Conservation (phyloP, 2,888 invertebrate genomes). For the Glyphotaelius pellucidus region DNA sequence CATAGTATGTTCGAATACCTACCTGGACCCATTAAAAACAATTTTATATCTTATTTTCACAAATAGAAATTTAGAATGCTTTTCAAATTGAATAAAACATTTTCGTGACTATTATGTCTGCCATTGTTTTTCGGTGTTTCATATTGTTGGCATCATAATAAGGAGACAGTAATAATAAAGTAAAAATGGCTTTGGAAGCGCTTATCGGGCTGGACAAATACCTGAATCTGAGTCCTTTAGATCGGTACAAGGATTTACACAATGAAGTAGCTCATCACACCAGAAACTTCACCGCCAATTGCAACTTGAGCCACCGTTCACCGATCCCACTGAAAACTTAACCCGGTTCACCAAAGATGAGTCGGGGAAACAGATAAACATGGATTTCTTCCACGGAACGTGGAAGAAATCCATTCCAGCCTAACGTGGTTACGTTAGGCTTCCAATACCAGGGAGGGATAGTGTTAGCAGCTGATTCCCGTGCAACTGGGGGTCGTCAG, state of each 20-base stretch:
- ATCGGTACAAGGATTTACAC: conserved; percentile 76
- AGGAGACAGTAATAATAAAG: too few species aligned
- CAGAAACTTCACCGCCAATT: conserved; percentile 80
- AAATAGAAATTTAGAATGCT: too few species aligned
- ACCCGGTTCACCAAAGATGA: conserved; percentile 81
- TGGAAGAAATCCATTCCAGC: too few species aligned
- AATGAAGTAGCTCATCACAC: conserved; percentile 79
- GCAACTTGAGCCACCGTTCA: conserved; percentile 87
- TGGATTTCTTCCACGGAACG: conserved; percentile 98
- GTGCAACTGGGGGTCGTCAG: conserved; percentile 96
- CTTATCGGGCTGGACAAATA: conserved; percentile 84
- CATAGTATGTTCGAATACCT: too few species aligned
- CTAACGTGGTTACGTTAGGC: conserved; percentile 98
- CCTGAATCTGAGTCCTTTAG: conserved; percentile 77
- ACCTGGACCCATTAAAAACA: too few species aligned
- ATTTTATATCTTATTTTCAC: too few species aligned
- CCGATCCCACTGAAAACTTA: conserved; percentile 84
- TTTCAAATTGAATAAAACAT: too few species aligned
- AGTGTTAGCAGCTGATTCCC: conserved; percentile 96
- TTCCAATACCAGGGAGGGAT: conserved; percentile 97
- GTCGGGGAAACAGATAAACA: conserved; percentile 87
- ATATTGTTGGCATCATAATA: too few species aligned
- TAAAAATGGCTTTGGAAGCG: conserved; percentile 89
- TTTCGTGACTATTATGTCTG: too few species aligned
- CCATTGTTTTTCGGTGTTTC: too few species aligned